Conservation (phyloP, 1,140 invertebrate species). For the Drosophila kohkoa region DNA sequence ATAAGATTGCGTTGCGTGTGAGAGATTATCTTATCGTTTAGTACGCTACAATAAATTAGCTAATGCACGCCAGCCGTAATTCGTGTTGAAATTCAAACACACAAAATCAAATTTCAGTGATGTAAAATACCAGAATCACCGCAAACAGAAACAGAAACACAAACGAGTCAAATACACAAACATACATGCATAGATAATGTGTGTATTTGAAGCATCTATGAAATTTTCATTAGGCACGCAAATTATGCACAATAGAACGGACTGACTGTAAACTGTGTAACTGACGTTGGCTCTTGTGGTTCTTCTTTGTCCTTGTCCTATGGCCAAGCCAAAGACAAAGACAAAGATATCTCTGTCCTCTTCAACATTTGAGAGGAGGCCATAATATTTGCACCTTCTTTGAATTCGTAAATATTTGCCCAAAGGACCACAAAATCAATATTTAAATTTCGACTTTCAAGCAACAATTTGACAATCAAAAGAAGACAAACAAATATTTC, state of each 20-base stretch:
- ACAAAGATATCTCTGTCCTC: slow-evolving; percentile 39
- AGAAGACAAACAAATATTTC: not conserved
- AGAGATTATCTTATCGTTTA: slow-evolving; percentile 35
- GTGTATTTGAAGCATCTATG: slow-evolving; percentile 58
- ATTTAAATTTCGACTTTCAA: slow-evolving; percentile 60
- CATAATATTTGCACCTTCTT: slow-evolving; percentile 60
- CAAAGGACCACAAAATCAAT: slow-evolving; percentile 60
- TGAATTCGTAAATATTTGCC: slow-evolving; percentile 58
- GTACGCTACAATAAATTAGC: not conserved
- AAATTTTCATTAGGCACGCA: slow-evolving; percentile 67
- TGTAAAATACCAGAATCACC: slow-evolving; percentile 3
- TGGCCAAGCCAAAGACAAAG: not conserved
- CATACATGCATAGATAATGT: slow-evolving; percentile 34
- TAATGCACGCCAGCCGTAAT: not conserved
- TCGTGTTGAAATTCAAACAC: not conserved
- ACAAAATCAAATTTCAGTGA: slow-evolving; percentile 4
- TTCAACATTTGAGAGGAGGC: slow-evolving; percentile 12
- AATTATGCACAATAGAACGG: slow-evolving; percentile 61
- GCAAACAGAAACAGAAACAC: not conserved
- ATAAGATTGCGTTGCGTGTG: slow-evolving; percentile 43
- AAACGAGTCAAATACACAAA: slow-evolving; percentile 11
- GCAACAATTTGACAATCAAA: slow-evolving; percentile 41
- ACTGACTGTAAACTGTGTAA: slow-evolving; percentile 25
- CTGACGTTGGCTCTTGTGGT: slow-evolving; percentile 7
- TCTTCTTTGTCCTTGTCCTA: not conserved